Conservation (phyloP, 2,797 vertebrate genomes). For the Coluber constrictor region DNA sequence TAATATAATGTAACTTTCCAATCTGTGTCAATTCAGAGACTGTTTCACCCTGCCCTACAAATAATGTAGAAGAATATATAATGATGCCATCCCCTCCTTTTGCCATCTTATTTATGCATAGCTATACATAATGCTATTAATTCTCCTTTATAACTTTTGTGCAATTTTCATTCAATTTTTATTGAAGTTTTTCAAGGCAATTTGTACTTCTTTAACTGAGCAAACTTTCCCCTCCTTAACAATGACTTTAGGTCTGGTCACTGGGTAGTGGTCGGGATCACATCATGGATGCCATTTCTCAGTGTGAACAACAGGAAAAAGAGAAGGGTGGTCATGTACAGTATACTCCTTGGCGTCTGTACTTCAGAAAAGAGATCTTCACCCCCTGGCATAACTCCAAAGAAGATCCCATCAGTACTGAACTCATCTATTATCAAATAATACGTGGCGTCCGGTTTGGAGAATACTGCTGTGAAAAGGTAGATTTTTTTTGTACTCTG, state of each 20-base stretch:
- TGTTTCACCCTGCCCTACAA: not conserved
- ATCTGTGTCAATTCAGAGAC: not conserved
- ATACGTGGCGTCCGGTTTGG: conserved; percentile 84
- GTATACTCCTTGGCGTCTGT: conserved; percentile 88
- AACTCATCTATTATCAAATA: conserved; percentile 91
- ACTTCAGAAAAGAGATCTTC: conserved; percentile 95
- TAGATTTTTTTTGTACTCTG: conserved; percentile 42
- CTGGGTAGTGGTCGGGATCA: conserved; percentile 86
- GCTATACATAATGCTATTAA: not conserved
- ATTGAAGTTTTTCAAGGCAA: not conserved
- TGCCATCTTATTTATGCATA: no score
- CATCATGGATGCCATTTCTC: conserved; percentile 90
- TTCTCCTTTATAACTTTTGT: not conserved
- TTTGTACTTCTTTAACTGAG: not conserved
- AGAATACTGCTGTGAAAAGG: conserved; percentile 89
- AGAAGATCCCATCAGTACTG: conserved; percentile 83
- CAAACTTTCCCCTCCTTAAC: not conserved
- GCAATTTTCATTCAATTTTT: not conserved
- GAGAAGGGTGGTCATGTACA: conserved; percentile 83
- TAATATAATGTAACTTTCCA: not conserved
- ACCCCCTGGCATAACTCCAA: conserved; percentile 89
- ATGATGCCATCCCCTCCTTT: not conserved
- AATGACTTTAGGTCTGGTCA: conserved; percentile 81
- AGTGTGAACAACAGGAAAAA: conserved; percentile 89
- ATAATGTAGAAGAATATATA: not conserved